phyloP scores from a whole-genome alignment of 1,140 invertebrate species.

The Bactericera cockerelli region DNA sequence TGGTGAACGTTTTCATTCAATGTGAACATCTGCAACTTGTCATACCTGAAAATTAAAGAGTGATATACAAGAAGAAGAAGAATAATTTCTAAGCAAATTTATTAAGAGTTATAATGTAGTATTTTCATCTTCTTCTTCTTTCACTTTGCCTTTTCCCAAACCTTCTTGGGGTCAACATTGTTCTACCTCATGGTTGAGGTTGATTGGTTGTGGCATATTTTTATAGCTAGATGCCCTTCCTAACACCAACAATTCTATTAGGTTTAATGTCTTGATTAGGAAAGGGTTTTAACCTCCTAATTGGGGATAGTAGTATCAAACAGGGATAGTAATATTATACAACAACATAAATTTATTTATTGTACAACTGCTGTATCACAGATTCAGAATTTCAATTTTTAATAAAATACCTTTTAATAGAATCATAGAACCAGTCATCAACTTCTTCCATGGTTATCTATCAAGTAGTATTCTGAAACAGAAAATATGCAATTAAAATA shows the following conservation, averaged over 20 bases:
- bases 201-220: no score
- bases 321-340: no score
- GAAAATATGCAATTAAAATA: no score
- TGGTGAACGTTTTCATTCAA: background rate
- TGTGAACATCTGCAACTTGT: slow-evolving; percentile 4
- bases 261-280: background rate
- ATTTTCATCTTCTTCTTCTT: background rate
- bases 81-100: background rate
- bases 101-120: background rate
- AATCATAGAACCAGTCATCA: background rate
- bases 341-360: no score
- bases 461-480: no score
- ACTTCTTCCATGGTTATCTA: background rate
- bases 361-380: no score
- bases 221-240: no score
- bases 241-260: no score
- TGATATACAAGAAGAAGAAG: background rate
- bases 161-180: background rate
- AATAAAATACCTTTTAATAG: background rate
- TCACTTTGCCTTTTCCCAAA: background rate
- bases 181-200: background rate
- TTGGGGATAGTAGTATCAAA: background rate
- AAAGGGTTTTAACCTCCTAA: background rate
- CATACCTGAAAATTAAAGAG: background rate
- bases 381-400: no score